These are phyloP conservation scores for Pelagia noctiluca DNA, from an alignment of 30 jellyfish, hydroid and myxozoan genomes.

Conservation along the genomic window DNA sequence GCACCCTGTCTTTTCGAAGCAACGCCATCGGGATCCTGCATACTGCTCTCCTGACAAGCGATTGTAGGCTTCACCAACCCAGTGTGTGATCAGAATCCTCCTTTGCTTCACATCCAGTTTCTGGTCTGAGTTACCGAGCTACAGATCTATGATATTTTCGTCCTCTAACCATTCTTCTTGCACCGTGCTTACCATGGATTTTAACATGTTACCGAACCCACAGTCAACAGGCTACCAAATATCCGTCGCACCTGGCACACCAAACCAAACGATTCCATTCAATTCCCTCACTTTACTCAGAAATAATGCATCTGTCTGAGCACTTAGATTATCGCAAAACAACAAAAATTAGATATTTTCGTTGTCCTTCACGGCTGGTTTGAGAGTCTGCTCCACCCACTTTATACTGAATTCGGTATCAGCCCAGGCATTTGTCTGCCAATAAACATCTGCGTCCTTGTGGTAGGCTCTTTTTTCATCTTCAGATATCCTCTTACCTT, in stretches of 20 bases:
- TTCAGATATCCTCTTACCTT: slow-evolving; percentile 31
- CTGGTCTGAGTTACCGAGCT: slow-evolving; percentile 33
- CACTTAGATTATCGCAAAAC: slow-evolving; percentile 56
- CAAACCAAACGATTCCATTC: slow-evolving; percentile 52
- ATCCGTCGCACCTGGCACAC: slow-evolving; percentile 56
- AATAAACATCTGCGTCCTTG: slow-evolving; percentile 59
- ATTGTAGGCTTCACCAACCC: slow-evolving; percentile 22
- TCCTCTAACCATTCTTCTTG: slow-evolving; percentile 46
- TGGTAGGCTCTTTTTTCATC: slow-evolving; percentile 56
- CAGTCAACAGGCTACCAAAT: slow-evolving; percentile 67
- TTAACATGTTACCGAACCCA: slow-evolving; percentile 42
- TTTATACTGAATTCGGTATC: slow-evolving; percentile 55
- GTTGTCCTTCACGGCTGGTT: slow-evolving; percentile 39
- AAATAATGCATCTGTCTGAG: slow-evolving; percentile 27
- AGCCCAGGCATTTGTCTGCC: slow-evolving; percentile 75
- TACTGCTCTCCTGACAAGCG: neutral
- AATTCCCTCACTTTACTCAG: slow-evolving; percentile 27
- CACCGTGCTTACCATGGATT: slow-evolving; percentile 3
- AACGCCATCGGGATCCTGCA: neutral
- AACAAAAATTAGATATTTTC: slow-evolving; percentile 31
- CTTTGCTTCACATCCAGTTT: slow-evolving; percentile 25
- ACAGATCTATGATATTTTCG: slow-evolving; percentile 27
- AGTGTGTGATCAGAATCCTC: slow-evolving; percentile 4
- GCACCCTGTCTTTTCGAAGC: slow-evolving; percentile 44
- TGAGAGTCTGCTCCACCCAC: slow-evolving; percentile 35